phyloP scores from a whole-genome alignment of 2,888 invertebrate genomes.

The Alloscopus bannaensis region DNA sequence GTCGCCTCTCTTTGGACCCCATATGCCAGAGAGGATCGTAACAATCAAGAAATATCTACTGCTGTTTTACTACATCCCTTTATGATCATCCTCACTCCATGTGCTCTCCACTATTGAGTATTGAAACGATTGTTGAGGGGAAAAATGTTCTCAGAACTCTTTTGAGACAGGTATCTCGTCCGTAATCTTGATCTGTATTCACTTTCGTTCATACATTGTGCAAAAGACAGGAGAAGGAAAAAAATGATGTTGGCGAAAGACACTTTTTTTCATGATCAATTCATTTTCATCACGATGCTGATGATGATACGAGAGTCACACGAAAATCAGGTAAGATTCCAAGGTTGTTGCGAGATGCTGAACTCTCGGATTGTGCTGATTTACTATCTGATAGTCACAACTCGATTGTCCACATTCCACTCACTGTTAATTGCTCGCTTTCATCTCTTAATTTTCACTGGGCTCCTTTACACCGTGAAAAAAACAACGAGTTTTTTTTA shows the following conservation, averaged over 20 bases:
- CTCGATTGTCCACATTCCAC: slow-evolving; percentile 56
- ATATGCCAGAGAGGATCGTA: slow-evolving; percentile 2
- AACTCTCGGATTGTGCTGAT: slow-evolving; percentile 38
- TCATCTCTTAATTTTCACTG: slow-evolving; percentile 63
- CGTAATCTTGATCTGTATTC: too few relatives aligned
- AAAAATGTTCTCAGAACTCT: slow-evolving; percentile 26
- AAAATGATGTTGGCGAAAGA: slow-evolving; percentile 14
- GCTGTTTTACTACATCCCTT: slow-evolving; percentile 41
- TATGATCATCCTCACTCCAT: slow-evolving; percentile 33
- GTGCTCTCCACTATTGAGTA: slow-evolving; percentile 22
- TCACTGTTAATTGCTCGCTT: slow-evolving; percentile 62
- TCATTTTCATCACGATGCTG: slow-evolving; percentile 9
- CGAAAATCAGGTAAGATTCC: slow-evolving; percentile 20
- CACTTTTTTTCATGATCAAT: slow-evolving; percentile 27
- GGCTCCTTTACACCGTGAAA: not conserved
- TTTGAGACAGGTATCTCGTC: too few relatives aligned
- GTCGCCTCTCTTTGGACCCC: slow-evolving; percentile 31
- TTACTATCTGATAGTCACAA: slow-evolving; percentile 49
- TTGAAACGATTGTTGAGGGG: not conserved
- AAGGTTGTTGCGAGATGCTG: slow-evolving; percentile 20
- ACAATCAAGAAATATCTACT: slow-evolving; percentile 21
- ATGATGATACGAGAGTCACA: slow-evolving; percentile 1
- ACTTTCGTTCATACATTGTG: slow-evolving; percentile 5
- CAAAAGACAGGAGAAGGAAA: slow-evolving; percentile 10
- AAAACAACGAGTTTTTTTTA: slow-evolving; percentile 11